Percentiles rank a stretch among this genome's conserved stretches.
phyloP scores from a whole-genome alignment of 2,113 vertebrate species.

The Hippocampus barbouri region DNA sequence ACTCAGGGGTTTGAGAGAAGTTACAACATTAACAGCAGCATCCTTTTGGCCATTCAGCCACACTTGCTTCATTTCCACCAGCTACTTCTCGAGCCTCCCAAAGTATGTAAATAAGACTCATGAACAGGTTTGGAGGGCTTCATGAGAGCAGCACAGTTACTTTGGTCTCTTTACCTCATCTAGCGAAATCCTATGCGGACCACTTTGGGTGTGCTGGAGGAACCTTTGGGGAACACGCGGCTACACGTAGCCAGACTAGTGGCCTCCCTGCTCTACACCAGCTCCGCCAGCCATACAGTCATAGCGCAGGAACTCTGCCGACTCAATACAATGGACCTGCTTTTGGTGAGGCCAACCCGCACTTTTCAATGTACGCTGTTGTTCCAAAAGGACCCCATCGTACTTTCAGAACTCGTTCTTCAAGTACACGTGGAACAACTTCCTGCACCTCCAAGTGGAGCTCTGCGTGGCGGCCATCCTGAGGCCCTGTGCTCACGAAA shows the following conservation, averaged over 20 bases:
- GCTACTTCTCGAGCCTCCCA: constrained; percentile 89
- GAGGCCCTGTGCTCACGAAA: constrained; percentile 78
- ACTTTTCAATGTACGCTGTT: background rate
- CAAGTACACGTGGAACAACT: constrained; percentile 98
- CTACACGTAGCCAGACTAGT: constrained; percentile 87
- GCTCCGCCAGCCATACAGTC: constrained; percentile 76
- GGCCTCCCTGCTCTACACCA: constrained; percentile 87
- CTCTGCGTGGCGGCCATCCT: constrained; percentile 89
- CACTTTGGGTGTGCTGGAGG: constrained; percentile 86
- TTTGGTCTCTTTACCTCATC: background rate
- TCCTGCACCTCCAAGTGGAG: constrained; percentile 96
- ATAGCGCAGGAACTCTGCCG: constrained; percentile 89
- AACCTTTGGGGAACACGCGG: constrained; percentile 88
- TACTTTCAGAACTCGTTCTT: constrained; percentile 87
- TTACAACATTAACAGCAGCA: constrained; percentile 82
- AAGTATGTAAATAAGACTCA: constrained; percentile 70
- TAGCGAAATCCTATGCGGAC: constrained; percentile 82
- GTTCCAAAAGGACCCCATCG: background rate
- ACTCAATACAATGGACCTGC: constrained; percentile 84
- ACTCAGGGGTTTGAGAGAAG: constrained; percentile 73
- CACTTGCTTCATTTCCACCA: constrained; percentile 91
- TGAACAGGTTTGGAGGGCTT: background rate
- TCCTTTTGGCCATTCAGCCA: constrained; percentile 84
- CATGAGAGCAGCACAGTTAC: background rate
- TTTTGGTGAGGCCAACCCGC: constrained; percentile 81